These are phyloP conservation scores for Nemoura dubitans DNA, from an alignment of 2,888 invertebrate species.

Conservation along the genomic window DNA sequence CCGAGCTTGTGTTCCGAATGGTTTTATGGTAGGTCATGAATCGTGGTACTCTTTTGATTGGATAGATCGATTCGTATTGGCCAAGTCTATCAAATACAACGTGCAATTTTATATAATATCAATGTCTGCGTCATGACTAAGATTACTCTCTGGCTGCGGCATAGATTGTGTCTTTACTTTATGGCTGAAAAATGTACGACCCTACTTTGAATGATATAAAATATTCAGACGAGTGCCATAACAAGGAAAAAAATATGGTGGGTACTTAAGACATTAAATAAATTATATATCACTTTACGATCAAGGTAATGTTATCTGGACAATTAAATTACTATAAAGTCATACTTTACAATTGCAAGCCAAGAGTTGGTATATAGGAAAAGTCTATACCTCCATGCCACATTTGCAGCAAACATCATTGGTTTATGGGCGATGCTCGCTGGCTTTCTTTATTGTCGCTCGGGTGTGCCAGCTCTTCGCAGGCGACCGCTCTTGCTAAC, in stretches of 20 bases:
- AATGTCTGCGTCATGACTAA: neutral
- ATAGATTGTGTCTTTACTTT: neutral
- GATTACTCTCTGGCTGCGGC: neutral
- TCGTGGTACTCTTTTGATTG: neutral
- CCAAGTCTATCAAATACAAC: neutral
- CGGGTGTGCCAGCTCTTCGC: neutral
- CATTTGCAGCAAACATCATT: neutral
- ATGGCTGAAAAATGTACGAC: neutral
- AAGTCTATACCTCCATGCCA: neutral
- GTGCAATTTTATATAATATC: neutral
- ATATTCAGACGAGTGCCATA: neutral
- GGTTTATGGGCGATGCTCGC: neutral
- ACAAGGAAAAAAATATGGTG: neutral
- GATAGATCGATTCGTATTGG: neutral
- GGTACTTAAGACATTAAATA: constrained; percentile 7
- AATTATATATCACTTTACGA: constrained; percentile 4
- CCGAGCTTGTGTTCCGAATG: neutral
- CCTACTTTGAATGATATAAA: neutral
- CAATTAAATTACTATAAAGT: constrained; percentile 12
- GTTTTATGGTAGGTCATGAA: constrained; percentile 2
- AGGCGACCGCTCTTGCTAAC: no score
- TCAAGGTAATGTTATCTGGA: constrained; percentile 7
- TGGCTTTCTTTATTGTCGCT: neutral
- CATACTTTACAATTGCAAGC: neutral
- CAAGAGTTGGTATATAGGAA: neutral